Evolutionary conservation across 2,113 vertebrate genomes (phyloP), one percentile per base, ranked within the genome.

Genomic region (Prochilodus magdalenae): DNA sequence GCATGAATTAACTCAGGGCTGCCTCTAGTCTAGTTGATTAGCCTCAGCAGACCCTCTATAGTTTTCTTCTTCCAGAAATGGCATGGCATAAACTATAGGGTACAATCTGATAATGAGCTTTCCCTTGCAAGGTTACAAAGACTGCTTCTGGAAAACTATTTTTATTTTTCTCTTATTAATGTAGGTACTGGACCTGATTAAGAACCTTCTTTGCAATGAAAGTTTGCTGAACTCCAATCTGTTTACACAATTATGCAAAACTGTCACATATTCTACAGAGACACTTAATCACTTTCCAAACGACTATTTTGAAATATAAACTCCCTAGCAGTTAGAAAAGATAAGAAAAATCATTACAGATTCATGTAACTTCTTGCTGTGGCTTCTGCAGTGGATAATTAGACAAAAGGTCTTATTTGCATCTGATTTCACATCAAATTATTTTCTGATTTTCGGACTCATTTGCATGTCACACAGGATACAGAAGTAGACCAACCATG

Each of bases 351-450:
- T 60, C 4, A 60, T 26, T 26, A 15, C 57, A 24, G n/a, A 22
- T 60, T 26, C 2, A 60, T 24, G 10, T 2, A 60, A 60, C 24
- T 11, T 60, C 57, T 26, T 60, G 57, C n/a, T 60, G 57, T 60
- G 57, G n/a, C 20, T 60, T 60, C 57, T 60, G n/a, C n/a, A 60
- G 10, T 59, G 57, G n/a, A 59, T 60, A 26, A 60, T 60, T 24
- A 26, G 10, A 60, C 57, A 26, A 60, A 60, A 60, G 57, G 57
- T n/a, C 57, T 24, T 60, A 60, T 60, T 60, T 60, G 57, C 57
- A 60, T 60, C n/a, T 60, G n/a, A 60, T 60, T 60, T 60, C 57
- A 60, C 57, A 26, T 60, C 24, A 60, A 24, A 26, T 60, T 60
- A 60, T 60, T 60, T 60, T 60, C 57, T 57, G 8, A 60, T 60